Evolutionary conservation across 1,140 invertebrate species (phyloP).

Genomic region (Camponotus floridanus): DNA sequence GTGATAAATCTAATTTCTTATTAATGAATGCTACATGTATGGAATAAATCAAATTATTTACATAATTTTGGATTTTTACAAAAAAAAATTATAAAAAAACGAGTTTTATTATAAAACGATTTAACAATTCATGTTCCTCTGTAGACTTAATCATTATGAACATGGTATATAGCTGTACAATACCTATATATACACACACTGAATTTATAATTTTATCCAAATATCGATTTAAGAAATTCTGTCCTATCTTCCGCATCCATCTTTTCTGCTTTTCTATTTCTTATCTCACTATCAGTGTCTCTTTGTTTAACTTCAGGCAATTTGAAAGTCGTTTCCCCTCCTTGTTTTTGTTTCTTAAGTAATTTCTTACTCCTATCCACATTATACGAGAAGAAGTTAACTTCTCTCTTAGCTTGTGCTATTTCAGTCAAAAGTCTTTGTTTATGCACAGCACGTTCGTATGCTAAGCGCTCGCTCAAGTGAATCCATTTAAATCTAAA

Average conservation of each 20-base stretch:
- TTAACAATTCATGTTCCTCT: background rate
- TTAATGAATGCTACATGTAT: background rate
- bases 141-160: background rate
- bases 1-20: background rate
- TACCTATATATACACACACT: no score
- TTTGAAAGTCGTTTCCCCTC: conserved; percentile 72
- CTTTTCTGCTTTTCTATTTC: conserved; percentile 76
- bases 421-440: conserved; percentile 96
- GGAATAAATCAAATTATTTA: no score
- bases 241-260: conserved; percentile 82
- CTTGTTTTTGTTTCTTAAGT: conserved; percentile 85
- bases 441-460: conserved; percentile 95
- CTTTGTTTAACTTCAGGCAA: conserved; percentile 83
- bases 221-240: conserved; percentile 86
- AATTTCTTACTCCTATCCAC: conserved; percentile 92
- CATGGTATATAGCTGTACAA: conserved; percentile 37
- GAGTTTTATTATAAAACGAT: background rate
- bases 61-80: no score
- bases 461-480: conserved; percentile 95
- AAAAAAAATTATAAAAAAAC: background rate
- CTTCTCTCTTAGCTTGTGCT: conserved; percentile 95
- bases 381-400: conserved; percentile 94
- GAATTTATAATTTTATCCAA: conserved; percentile 74
- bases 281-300: conserved; percentile 83
- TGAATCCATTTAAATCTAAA: conserved; percentile 97